Conservation (phyloP, 2,113 vertebrate genomes). For the Ceyx margarethae region DNA sequence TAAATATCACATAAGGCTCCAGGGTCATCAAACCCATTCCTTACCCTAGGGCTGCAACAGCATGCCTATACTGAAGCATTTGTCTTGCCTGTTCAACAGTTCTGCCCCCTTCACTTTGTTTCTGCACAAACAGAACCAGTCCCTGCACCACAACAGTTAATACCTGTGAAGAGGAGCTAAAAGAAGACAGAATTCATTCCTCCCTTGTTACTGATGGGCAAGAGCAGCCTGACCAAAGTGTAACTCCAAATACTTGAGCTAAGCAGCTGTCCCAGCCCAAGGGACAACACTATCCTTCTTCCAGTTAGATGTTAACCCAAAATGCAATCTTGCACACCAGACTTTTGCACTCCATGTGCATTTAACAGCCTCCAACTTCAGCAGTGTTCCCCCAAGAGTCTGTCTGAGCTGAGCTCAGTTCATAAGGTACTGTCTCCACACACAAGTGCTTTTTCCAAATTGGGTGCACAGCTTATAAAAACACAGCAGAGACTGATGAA, state of each 20-base stretch:
- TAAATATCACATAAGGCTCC: background rate
- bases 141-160: background rate
- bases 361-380: background rate
- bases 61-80: background rate
- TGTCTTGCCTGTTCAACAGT: background rate
- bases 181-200: background rate
- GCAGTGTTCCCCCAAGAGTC: background rate
- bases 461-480: background rate
- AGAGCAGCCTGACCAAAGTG: background rate
- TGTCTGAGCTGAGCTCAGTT: background rate
- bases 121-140: background rate
- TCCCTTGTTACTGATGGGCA: background rate
- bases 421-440: background rate
- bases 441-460: background rate
- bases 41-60: background rate
- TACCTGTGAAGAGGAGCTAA: background rate
- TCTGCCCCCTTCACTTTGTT: background rate
- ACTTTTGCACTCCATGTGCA: background rate
- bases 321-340: background rate
- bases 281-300: background rate
- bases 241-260: background rate
- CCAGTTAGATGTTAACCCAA: background rate
- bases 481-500: background rate
- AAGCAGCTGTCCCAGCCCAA: background rate
- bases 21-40: background rate